Percentiles rank a stretch among this genome's conserved stretches.
Evolutionary conservation across 2,113 vertebrate genomes (phyloP).

Genomic region (Pseudonaja textilis): DNA sequence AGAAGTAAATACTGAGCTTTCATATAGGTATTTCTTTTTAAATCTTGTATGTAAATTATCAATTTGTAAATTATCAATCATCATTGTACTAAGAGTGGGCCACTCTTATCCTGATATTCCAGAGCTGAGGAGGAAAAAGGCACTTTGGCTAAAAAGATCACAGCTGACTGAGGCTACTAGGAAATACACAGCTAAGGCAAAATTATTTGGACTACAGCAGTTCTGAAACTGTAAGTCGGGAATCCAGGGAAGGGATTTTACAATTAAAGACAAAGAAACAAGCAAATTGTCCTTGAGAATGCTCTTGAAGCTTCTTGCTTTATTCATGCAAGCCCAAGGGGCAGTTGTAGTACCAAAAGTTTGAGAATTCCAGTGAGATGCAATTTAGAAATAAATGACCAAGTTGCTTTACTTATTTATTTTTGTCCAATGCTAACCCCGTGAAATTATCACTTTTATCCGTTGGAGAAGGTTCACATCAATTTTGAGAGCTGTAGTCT

Average conservation of each 20-base stretch:
- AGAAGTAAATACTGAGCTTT: background rate
- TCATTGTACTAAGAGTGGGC: background rate
- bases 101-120: background rate
- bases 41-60: background rate
- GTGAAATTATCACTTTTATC: background rate
- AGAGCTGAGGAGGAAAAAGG: background rate
- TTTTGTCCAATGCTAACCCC: background rate
- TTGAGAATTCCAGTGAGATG: background rate
- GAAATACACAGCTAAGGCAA: background rate
- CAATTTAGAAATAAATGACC: background rate
- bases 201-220: background rate
- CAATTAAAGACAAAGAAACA: background rate
- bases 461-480: background rate
- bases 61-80: background rate
- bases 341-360: background rate
- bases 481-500: background rate
- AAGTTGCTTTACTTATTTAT: background rate
- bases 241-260: background rate
- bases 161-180: background rate
- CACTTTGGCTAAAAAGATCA: background rate
- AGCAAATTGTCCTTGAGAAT: background rate
- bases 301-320: background rate
- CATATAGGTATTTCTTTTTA: background rate
- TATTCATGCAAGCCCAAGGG: background rate
- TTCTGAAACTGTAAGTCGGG: background rate